phyloP scores from a whole-genome alignment of 2,797 vertebrate genomes.

The Siniperca obscura region DNA sequence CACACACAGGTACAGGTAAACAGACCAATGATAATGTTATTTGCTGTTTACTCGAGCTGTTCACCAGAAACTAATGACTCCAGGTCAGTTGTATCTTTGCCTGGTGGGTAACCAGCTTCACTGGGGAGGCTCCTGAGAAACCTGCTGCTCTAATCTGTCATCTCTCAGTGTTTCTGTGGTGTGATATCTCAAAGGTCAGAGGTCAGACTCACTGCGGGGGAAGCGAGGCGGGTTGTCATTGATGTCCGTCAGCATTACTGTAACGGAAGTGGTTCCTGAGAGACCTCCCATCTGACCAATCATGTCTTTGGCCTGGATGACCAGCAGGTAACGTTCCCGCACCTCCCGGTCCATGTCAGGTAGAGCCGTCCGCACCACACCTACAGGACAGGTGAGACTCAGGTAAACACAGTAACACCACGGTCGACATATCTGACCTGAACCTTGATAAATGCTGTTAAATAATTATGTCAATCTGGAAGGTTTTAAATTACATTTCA shows the following conservation, averaged over 20 bases:
- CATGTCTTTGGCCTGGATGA: constrained; percentile 96
- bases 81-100: background rate
- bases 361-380: constrained; percentile 92
- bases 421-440: background rate
- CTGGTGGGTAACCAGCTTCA: background rate
- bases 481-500: background rate
- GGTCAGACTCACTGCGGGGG: constrained; percentile 55
- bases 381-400: constrained; percentile 71
- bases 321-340: constrained; percentile 90
- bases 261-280: constrained; percentile 92
- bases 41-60: background rate
- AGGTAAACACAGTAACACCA: background rate
- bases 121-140: background rate
- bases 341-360: constrained; percentile 93
- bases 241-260: constrained; percentile 91
- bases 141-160: background rate
- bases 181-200: background rate
- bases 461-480: background rate
- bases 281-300: constrained; percentile 94
- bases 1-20: background rate
- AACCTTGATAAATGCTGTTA: background rate
- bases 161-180: background rate
- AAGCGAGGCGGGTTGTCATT: constrained; percentile 92
- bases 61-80: background rate
- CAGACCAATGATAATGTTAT: background rate